Evolutionary conservation across 2,113 vertebrate species (phyloP), one percentile per base, ranked within the genome.

Genomic region (Tachysurus fulvidraco): DNA sequence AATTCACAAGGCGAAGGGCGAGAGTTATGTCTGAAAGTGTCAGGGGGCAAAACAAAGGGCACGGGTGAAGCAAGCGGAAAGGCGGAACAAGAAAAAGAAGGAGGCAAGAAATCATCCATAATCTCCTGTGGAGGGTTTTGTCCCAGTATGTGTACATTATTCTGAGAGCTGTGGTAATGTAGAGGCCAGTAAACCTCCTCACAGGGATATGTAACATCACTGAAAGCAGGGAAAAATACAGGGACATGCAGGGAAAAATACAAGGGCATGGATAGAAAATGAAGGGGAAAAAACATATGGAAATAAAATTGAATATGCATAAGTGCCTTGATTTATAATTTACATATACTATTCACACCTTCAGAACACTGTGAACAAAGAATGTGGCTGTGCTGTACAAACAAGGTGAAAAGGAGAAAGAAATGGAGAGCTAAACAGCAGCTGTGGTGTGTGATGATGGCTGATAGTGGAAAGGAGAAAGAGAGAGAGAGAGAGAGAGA

Each of bases 121-220:
- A 54, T 36, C 44, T 78, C 41, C 64, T 36, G 69, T 23, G 10
- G 55, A 19, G 16, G 0, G n/a, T 23, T 54, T 83, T 52, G 10
- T 50, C 52, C 46, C 12, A 65, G 67, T 41, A 13, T 17, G n/a
- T 50, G 28, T 83, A 80, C 28, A 60, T 57, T 71, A 55, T 57
- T 12, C 1, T 50, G 80, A 78, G 67, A 3, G 64, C 55, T 16
- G 62, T 62, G 60, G 59, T 57, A 44, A 85, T 89, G 82, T 71
- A 46, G 41, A 17, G 78, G 71, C 65, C 69, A 89, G 78, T 85
- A 85, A 82, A 76, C 69, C 36, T 46, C 44, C 77, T 84, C 59
- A 74, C 50, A 65, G 17, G 46, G 57, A 81, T 30, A 74, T 80
- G 81, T 64, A 86, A 83, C n/a, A 83, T 86, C 59, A 54, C 25